Evolutionary conservation across 1,140 invertebrate species (phyloP).

Genomic region (Maconellicoccus hirsutus): DNA sequence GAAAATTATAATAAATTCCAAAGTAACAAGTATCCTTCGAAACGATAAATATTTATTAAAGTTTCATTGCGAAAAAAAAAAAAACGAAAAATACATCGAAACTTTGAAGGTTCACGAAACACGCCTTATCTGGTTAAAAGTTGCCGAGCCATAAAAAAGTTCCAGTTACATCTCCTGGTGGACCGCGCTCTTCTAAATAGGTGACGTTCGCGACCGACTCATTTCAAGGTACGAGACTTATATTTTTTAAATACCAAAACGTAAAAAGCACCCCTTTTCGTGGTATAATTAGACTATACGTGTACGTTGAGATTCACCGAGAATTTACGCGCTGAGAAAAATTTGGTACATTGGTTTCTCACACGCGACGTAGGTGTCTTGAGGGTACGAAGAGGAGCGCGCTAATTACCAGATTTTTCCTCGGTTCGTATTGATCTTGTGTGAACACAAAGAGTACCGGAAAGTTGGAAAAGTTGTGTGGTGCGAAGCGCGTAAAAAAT

Average conservation of each 20-base stretch:
- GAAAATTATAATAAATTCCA: background rate
- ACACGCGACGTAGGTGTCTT: no score
- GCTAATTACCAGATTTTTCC: background rate
- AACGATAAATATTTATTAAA: no score
- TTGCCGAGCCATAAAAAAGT: conserved; percentile 2
- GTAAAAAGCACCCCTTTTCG: background rate
- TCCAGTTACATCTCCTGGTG: background rate
- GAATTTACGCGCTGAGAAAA: no score
- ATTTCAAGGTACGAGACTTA: background rate
- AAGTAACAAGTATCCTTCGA: no score
- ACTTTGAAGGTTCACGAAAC: background rate
- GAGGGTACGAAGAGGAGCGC: no score
- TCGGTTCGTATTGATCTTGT: background rate
- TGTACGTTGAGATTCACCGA: no score
- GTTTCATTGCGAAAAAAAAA: background rate
- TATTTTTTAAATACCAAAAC: background rate
- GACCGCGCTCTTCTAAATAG: background rate
- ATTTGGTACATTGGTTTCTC: no score
- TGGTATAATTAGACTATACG: no score
- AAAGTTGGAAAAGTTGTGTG: background rate
- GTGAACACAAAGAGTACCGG: background rate
- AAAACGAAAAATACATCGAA: background rate
- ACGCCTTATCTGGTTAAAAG: background rate
- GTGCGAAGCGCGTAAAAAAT: background rate
- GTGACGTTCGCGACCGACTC: background rate